phyloP scores from a whole-genome alignment of 2,888 invertebrate species.

The Hypolimnas misippus region DNA sequence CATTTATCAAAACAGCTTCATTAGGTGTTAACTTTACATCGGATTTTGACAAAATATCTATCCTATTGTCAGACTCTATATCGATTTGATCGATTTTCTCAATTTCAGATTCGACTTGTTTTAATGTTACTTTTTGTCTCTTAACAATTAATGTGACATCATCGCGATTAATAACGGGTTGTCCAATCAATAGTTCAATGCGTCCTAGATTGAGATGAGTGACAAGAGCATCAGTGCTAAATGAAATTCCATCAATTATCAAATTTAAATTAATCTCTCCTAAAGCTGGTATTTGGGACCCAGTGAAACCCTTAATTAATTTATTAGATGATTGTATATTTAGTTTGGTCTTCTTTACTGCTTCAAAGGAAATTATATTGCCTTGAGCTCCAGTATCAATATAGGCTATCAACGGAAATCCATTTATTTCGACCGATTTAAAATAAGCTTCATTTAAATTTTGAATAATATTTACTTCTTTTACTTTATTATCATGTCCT shows the following conservation, averaged over 20 bases:
- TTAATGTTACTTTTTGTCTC: too few species aligned
- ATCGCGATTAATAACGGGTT: constrained; percentile 44
- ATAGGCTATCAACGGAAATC: constrained; percentile 30
- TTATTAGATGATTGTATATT: constrained; percentile 17
- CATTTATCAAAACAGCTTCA: too few species aligned
- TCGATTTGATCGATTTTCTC: too few species aligned
- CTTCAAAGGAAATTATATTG: constrained; percentile 24
- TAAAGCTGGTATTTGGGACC: constrained; percentile 21
- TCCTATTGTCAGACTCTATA: too few species aligned
- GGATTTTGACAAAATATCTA: too few species aligned
- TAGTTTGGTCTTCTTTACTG: constrained; percentile 2
- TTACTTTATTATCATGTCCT: constrained; percentile 5
- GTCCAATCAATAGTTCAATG: constrained; percentile 43
- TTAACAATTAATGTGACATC: constrained; percentile 29
- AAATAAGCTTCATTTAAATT: constrained; percentile 30
- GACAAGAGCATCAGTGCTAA: constrained; percentile 32
- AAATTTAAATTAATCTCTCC: constrained; percentile 43
- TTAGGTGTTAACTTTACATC: too few species aligned
- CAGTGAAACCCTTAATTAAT: constrained; percentile 41
- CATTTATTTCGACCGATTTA: constrained; percentile 32
- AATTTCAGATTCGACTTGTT: too few species aligned
- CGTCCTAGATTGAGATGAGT: constrained; percentile 37
- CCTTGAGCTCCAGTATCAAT: constrained; percentile 40
- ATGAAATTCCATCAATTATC: constrained; percentile 35
- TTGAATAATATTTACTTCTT: constrained; percentile 38